phyloP scores from a whole-genome alignment of 2,888 invertebrate species.

The Lagria hirta region DNA sequence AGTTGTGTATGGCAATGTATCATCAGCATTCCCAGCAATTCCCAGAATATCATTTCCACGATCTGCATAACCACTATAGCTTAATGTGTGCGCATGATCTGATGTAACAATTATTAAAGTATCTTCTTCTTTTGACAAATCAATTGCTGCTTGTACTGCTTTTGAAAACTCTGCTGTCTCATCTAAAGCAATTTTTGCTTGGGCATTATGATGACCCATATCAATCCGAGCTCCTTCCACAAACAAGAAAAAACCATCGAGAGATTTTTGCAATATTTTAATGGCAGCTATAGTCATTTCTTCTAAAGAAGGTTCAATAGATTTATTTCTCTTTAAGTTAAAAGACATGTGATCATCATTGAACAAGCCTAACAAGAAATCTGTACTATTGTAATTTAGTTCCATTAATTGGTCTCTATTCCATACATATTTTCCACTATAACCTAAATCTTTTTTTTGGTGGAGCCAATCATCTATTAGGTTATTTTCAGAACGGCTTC shows the following conservation, averaged over 20 bases:
- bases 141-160: slow-evolving; percentile 61
- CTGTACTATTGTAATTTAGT: slow-evolving; percentile 54
- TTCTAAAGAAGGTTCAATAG: slow-evolving; percentile 68
- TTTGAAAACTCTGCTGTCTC: slow-evolving; percentile 70
- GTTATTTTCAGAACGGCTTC: slow-evolving; percentile 65
- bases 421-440: slow-evolving; percentile 57
- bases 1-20: slow-evolving; percentile 60
- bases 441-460: slow-evolving; percentile 50
- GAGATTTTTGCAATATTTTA: slow-evolving; percentile 62
- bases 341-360: slow-evolving; percentile 51
- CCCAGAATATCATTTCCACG: slow-evolving; percentile 19
- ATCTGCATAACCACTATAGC: slow-evolving; percentile 52
- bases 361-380: slow-evolving; percentile 53
- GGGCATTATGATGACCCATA: slow-evolving; percentile 71
- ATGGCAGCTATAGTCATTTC: slow-evolving; percentile 83
- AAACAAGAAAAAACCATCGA: slow-evolving; percentile 74
- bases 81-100: slow-evolving; percentile 77
- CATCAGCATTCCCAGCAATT: slow-evolving; percentile 16
- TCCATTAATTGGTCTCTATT: slow-evolving; percentile 60
- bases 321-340: slow-evolving; percentile 61
- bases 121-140: slow-evolving; percentile 64
- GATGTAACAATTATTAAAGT: slow-evolving; percentile 77
- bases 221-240: slow-evolving; percentile 77
- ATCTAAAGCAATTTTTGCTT: slow-evolving; percentile 67
- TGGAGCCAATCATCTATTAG: slow-evolving; percentile 66